A percentile compares a stretch with the other conserved stretches of the same genome.
These are phyloP conservation scores for Spinus olivaceus DNA, from an alignment of 2,797 vertebrate genomes.

Conservation along the genomic window DNA sequence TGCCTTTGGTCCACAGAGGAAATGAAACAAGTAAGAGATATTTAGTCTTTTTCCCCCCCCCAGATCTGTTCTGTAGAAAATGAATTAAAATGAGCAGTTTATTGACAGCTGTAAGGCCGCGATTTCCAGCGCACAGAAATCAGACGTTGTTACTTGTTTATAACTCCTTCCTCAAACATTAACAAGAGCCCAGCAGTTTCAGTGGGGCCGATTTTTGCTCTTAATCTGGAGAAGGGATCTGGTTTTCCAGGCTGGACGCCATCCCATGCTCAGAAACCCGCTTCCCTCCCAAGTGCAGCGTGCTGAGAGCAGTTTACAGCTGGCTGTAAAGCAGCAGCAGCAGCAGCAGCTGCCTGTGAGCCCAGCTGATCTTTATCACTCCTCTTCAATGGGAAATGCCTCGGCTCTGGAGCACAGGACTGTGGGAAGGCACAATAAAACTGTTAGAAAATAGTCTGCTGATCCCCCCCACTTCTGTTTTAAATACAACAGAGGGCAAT, in stretches of 20 bases:
- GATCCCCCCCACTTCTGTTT: neutral
- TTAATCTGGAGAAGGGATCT: neutral
- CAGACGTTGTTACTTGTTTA: neutral
- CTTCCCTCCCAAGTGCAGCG: neutral
- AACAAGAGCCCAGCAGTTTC: neutral
- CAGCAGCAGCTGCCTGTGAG: neutral
- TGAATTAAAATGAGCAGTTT: neutral
- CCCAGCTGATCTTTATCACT: constrained; percentile 12
- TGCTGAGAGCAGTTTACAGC: neutral
- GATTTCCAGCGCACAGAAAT: fast-evolving
- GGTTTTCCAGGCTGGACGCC: neutral
- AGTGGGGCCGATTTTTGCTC: neutral
- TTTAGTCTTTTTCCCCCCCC: neutral
- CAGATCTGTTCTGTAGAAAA: neutral
- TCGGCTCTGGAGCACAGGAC: neutral
- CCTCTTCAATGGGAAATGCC: neutral
- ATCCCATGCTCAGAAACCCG: neutral
- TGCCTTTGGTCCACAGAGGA: neutral
- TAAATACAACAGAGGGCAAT: neutral
- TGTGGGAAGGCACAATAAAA: constrained; percentile 43
- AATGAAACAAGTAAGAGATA: constrained; percentile 61
- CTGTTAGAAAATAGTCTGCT: neutral
- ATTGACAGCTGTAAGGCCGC: neutral
- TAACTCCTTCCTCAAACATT: neutral
- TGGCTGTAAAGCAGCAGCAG: constrained; percentile 4